These are phyloP conservation scores for Parauchenoglanis ngamensis DNA, from an alignment of 2,797 vertebrate genomes.

Conservation along the genomic window DNA sequence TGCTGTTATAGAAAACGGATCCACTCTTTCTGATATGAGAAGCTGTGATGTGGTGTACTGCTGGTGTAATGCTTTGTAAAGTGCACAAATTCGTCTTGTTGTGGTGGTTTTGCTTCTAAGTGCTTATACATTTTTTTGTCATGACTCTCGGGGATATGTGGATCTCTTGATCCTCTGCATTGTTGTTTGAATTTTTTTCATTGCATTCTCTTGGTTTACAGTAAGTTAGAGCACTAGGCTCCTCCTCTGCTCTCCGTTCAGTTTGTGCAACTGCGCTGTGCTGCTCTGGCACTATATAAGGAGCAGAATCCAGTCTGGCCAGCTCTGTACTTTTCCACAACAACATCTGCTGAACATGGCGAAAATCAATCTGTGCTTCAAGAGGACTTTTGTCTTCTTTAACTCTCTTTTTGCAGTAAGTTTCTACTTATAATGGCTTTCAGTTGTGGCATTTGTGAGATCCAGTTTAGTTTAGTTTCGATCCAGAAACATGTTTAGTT, in stretches of 20 bases:
- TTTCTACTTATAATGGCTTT: not conserved
- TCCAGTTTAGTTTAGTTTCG: not conserved
- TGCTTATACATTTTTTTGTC: too few species aligned
- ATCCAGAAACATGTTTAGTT: not conserved
- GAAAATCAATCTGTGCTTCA: constrained; percentile 24
- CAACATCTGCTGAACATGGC: not conserved
- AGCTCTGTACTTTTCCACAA: not conserved
- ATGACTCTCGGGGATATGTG: not conserved
- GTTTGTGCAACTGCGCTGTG: not conserved
- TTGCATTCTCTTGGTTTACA: not conserved
- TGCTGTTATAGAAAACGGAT: too few species aligned
- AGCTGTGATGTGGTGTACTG: not conserved
- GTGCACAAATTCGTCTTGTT: not conserved
- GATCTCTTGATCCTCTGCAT: not conserved
- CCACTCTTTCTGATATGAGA: too few species aligned
- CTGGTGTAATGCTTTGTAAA: not conserved
- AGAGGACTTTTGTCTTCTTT: constrained; percentile 24
- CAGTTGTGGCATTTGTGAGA: not conserved
- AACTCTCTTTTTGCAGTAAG: constrained; percentile 35
- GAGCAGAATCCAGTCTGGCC: not conserved
- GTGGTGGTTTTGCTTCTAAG: not conserved
- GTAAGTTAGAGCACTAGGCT: not conserved
- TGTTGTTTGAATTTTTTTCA: not conserved
- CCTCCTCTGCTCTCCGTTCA: not conserved
- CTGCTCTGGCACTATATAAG: not conserved